Evolutionary conservation across 2,888 invertebrate species (phyloP).

Genomic region (Eucriotettix oculatus): DNA sequence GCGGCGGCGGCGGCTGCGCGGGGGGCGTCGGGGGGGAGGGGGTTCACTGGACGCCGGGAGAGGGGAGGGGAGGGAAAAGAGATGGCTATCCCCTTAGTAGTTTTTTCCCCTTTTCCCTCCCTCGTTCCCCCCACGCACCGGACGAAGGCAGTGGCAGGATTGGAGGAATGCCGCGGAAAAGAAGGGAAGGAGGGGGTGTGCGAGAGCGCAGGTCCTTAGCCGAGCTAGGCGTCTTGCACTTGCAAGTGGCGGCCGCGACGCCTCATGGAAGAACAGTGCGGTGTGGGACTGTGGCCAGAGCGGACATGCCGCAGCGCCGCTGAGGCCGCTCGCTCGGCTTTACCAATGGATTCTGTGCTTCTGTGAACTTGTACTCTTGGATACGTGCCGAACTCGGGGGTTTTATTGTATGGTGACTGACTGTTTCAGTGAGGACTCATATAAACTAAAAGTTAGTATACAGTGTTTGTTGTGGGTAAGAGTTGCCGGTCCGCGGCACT

Average conservation of each 20-base stretch:
- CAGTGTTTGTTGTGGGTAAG: too few relatives aligned
- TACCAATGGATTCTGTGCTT: too few relatives aligned
- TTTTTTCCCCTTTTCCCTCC: conserved; percentile 11
- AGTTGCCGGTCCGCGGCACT: too few relatives aligned
- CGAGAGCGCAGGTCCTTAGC: conserved; percentile 10
- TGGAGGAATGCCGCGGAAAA: conserved; percentile 11
- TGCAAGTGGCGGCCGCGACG: not conserved
- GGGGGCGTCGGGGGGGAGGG: conserved; percentile 2
- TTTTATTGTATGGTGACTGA: too few relatives aligned
- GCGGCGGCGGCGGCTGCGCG: conserved; percentile 2
- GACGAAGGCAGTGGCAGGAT: conserved; percentile 11
- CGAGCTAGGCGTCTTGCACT: not conserved
- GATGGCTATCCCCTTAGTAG: conserved; percentile 12
- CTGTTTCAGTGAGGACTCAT: too few relatives aligned
- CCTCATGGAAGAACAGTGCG: not conserved
- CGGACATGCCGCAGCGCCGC: not conserved
- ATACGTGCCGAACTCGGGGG: too few relatives aligned
- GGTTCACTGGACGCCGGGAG: not conserved
- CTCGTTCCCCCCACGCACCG: conserved; percentile 6
- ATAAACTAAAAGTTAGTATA: too few relatives aligned
- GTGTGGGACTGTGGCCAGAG: not conserved
- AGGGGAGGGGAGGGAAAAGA: conserved; percentile 7
- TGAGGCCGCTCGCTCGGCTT: too few relatives aligned
- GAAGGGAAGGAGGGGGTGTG: conserved; percentile 6
- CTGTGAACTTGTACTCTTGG: too few relatives aligned